Conservation (phyloP, 1,140 invertebrate species). For the Micrasema minimum region DNA sequence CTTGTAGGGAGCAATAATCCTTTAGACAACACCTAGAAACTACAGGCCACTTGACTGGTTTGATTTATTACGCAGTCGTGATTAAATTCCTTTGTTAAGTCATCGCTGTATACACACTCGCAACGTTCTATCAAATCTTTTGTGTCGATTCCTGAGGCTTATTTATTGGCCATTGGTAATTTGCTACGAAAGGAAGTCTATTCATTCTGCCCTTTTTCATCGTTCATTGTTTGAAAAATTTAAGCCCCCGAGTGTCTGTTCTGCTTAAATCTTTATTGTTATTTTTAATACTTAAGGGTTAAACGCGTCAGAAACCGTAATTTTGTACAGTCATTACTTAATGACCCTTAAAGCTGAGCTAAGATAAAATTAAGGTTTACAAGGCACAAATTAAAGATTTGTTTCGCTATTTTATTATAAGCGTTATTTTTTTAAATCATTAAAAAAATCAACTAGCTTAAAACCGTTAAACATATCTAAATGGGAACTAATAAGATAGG, state of each 20-base stretch:
- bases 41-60: slow-evolving; percentile 42
- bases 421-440: no score
- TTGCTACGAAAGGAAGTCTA: slow-evolving; percentile 52
- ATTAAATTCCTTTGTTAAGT: slow-evolving; percentile 53
- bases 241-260: slow-evolving; percentile 6
- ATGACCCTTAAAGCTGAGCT: no score
- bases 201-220: slow-evolving; percentile 42
- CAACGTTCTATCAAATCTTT: slow-evolving; percentile 44
- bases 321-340: no score
- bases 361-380: no score
- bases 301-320: background rate
- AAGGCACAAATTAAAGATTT: no score
- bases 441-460: no score
- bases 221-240: slow-evolving; percentile 28
- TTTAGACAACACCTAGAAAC: slow-evolving; percentile 22
- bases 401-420: no score
- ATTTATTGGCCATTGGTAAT: slow-evolving; percentile 50
- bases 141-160: slow-evolving; percentile 41
- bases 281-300: background rate
- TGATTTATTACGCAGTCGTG: slow-evolving; percentile 52
- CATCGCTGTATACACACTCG: slow-evolving; percentile 37
- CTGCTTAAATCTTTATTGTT: background rate
- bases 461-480: no score
- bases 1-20: slow-evolving; percentile 18
- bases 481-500: no score